phyloP scores from a whole-genome alignment of 2,888 invertebrate species.

The Brachylomia viminalis region DNA sequence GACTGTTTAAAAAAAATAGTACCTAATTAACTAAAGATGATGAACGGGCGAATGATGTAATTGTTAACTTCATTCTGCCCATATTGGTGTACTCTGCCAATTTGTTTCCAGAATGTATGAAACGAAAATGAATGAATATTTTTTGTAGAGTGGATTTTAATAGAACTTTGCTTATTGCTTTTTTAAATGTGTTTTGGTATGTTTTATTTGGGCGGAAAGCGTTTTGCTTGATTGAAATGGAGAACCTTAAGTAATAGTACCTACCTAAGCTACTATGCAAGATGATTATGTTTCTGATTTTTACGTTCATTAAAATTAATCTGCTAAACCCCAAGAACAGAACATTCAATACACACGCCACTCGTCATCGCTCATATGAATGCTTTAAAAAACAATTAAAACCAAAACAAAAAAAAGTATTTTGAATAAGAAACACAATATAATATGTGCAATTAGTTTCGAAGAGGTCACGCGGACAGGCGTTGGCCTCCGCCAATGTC shows the following conservation, averaged over 20 bases:
- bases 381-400: slow-evolving; percentile 48
- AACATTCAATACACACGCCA: not conserved
- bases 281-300: not conserved
- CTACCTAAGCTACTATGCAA: no score
- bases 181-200: not conserved
- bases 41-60: not conserved
- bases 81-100: not conserved
- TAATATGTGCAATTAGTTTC: slow-evolving; percentile 70
- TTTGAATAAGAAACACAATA: slow-evolving; percentile 66
- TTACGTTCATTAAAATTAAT: no score
- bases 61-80: not conserved
- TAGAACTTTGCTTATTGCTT: not conserved
- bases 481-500: slow-evolving; percentile 81
- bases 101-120: no score
- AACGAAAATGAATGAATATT: no score
- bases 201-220: no score
- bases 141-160: not conserved
- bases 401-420: slow-evolving; percentile 47
- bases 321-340: not conserved
- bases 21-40: not conserved
- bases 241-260: no score
- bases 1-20: not conserved
- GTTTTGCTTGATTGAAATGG: no score
- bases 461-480: slow-evolving; percentile 77
- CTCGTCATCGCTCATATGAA: slow-evolving; percentile 1